Evolutionary conservation across 2,888 invertebrate genomes (phyloP).

Genomic region (Leucophora obtusa): DNA sequence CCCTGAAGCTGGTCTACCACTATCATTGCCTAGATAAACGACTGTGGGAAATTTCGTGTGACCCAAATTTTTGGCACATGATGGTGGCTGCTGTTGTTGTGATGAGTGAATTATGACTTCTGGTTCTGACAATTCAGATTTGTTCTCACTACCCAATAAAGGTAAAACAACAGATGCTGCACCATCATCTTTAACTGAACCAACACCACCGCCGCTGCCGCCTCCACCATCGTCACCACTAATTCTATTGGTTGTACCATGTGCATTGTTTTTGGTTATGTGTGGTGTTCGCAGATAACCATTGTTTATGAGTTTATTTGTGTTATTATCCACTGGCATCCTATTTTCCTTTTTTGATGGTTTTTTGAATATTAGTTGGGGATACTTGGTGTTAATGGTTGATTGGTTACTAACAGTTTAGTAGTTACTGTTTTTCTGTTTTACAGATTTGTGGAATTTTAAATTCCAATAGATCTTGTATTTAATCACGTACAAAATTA

Average conservation of each 20-base stretch:
- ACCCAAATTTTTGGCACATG: conserved; percentile 59
- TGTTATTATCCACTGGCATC: conserved; percentile 66
- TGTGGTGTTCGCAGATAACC: conserved; percentile 75
- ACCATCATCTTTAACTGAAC: conserved; percentile 58
- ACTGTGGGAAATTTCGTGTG: conserved; percentile 76
- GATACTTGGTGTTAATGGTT: conserved; percentile 19
- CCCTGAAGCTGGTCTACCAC: conserved; percentile 62
- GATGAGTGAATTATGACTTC: conserved; percentile 51
- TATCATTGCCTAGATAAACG: conserved; percentile 73
- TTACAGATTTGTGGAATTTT: conserved; percentile 32
- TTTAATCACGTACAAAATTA: background rate
- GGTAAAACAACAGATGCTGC: conserved; percentile 71
- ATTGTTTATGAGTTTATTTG: conserved; percentile 74
- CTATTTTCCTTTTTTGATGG: background rate
- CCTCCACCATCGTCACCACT: conserved; percentile 32
- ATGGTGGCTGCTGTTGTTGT: conserved; percentile 63
- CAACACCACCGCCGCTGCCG: background rate
- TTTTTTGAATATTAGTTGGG: conserved; percentile 14
- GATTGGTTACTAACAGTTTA: conserved; percentile 1
- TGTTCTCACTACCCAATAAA: conserved; percentile 62
- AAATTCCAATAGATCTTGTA: conserved; percentile 13
- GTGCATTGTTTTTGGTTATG: conserved; percentile 62
- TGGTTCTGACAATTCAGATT: conserved; percentile 48
- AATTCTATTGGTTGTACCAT: conserved; percentile 32
- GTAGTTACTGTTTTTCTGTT: conserved; percentile 20